Evolutionary conservation across 2,113 vertebrate species (phyloP).

Genomic region (Bubo blakistoni): DNA sequence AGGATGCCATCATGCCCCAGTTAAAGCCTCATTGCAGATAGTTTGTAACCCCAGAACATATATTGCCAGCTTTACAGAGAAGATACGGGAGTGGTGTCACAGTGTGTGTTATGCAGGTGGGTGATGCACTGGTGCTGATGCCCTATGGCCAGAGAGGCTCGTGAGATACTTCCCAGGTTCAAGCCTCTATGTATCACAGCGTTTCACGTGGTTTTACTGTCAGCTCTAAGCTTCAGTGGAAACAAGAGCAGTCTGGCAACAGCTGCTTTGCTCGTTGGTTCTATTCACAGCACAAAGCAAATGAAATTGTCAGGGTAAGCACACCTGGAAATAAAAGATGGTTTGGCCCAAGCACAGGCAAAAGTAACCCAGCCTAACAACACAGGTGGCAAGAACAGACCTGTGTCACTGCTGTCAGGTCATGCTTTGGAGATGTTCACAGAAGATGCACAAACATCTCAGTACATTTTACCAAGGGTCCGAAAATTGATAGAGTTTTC

Average conservation of each 20-base stretch:
- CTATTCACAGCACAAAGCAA: background rate
- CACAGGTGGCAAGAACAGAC: background rate
- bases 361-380: background rate
- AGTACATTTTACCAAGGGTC: background rate
- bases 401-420: background rate
- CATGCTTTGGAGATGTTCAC: background rate
- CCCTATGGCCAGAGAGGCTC: background rate
- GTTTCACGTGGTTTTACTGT: background rate
- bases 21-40: background rate
- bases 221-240: background rate
- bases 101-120: no score
- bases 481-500: background rate
- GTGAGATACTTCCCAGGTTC: background rate
- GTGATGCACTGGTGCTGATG: background rate
- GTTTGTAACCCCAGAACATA: rapidly evolving
- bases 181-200: background rate
- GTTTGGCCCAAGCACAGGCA: background rate
- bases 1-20: rapidly evolving
- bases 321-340: background rate
- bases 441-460: background rate
- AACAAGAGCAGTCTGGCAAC: background rate
- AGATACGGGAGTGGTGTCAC: background rate
- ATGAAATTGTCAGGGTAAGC: background rate
- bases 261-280: background rate
- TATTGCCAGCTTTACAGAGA: background rate